Evolutionary conservation across 2,797 vertebrate genomes (phyloP).

Genomic region (Corythornis leucogaster): DNA sequence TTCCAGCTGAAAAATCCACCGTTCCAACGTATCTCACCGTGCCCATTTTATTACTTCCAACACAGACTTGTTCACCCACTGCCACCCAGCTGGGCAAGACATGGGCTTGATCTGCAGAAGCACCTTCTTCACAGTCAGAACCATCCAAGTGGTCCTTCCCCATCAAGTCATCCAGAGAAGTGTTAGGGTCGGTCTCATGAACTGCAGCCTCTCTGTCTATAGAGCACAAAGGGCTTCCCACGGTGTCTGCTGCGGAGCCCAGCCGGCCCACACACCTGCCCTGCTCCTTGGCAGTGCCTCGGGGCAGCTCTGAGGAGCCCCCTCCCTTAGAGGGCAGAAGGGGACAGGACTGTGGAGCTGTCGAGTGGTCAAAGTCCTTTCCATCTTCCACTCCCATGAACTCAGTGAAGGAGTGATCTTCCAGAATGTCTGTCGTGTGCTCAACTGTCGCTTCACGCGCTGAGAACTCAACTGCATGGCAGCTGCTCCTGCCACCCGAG

Average conservation of each 20-base stretch:
- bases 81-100: constrained; percentile 82
- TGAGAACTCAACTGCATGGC: constrained; percentile 57
- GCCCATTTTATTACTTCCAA: constrained; percentile 83
- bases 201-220: not conserved
- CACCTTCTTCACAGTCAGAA: constrained; percentile 81
- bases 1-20: constrained; percentile 87
- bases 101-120: constrained; percentile 72
- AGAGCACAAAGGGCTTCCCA: not conserved
- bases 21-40: constrained; percentile 85
- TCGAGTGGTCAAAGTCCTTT: constrained; percentile 79
- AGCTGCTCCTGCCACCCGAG: constrained; percentile 45
- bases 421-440: constrained; percentile 71
- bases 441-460: constrained; percentile 71
- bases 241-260: not conserved
- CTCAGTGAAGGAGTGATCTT: constrained; percentile 89
- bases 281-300: not conserved
- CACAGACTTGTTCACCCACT: constrained; percentile 84
- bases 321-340: constrained; percentile 29
- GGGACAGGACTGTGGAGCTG: constrained; percentile 60
- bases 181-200: not conserved
- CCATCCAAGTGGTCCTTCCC: constrained; percentile 70
- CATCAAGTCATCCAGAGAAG: constrained; percentile 35
- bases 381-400: constrained; percentile 93
- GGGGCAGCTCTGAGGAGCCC: not conserved
- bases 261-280: not conserved